phyloP scores from a whole-genome alignment of 1,140 invertebrate genomes.

The Helicorthomorpha holstii region DNA sequence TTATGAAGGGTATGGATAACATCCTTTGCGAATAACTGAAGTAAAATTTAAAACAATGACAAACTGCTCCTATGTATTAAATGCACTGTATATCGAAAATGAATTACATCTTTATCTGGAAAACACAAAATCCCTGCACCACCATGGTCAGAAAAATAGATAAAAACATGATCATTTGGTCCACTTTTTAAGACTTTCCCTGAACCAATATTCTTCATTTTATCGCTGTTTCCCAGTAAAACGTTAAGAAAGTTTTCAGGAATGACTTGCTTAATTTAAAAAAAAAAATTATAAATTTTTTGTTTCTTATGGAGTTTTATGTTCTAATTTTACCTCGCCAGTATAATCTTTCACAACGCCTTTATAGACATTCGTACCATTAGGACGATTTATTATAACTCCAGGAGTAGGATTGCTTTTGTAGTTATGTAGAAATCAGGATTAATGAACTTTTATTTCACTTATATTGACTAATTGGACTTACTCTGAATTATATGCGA shows the following conservation, averaged over 20 bases:
- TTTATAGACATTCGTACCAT: slow-evolving; percentile 38
- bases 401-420: slow-evolving; percentile 39
- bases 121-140: slow-evolving; percentile 39
- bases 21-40: slow-evolving; percentile 26
- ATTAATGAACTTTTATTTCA: too few species aligned
- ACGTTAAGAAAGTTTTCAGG: slow-evolving; percentile 37
- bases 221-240: slow-evolving; percentile 30
- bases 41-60: slow-evolving; percentile 7
- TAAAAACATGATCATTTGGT: slow-evolving; percentile 40
- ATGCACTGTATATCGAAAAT: background rate
- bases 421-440: slow-evolving; percentile 14
- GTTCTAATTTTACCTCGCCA: background rate
- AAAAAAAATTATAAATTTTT: background rate
- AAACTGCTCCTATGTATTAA: background rate
- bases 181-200: slow-evolving; percentile 38
- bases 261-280: slow-evolving; percentile 24
- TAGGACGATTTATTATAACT: slow-evolving; percentile 38
- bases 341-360: slow-evolving; percentile 40
- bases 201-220: slow-evolving; percentile 28
- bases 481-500: too few species aligned
- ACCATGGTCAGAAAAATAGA: slow-evolving; percentile 49
- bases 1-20: slow-evolving; percentile 26
- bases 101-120: slow-evolving; percentile 23
- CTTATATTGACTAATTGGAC: background rate
- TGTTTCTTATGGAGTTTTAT: background rate